Conservation (phyloP, 1,140 invertebrate species). For the Portunus trituberculatus region DNA sequence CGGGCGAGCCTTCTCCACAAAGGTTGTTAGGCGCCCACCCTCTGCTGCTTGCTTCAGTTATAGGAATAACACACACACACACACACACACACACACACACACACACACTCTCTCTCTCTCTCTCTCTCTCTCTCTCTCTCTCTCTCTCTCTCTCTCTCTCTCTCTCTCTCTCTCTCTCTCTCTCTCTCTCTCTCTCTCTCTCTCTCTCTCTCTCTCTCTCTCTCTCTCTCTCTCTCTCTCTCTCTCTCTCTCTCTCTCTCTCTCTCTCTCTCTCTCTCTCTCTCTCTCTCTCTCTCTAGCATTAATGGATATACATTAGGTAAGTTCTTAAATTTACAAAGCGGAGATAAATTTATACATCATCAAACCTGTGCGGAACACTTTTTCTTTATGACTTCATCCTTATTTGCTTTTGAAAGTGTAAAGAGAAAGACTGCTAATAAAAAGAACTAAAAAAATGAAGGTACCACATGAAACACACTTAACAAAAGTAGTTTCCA, state of each 20-base stretch:
- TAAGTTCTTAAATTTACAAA: too few species aligned
- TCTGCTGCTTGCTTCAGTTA: not conserved
- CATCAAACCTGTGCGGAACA: too few species aligned
- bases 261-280: too few species aligned
- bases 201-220: too few species aligned
- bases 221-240: too few species aligned
- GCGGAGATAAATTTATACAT: too few species aligned
- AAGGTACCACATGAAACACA: not conserved
- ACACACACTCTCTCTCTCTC: not conserved
- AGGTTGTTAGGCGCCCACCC: not conserved
- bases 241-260: too few species aligned
- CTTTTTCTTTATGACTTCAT: not conserved
- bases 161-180: not conserved
- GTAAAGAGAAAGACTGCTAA: not conserved
- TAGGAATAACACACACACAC: not conserved
- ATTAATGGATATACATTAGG: too few species aligned
- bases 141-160: not conserved
- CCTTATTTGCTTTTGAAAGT: not conserved
- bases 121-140: not conserved
- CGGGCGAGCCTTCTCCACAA: not conserved
- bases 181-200: too few species aligned
- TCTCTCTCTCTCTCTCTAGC: too few species aligned
- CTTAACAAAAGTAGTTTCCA: not conserved
- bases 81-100: not conserved
- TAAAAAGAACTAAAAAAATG: not conserved